Conservation (phyloP, 2,113 vertebrate species). For the Scomber scombrus region DNA sequence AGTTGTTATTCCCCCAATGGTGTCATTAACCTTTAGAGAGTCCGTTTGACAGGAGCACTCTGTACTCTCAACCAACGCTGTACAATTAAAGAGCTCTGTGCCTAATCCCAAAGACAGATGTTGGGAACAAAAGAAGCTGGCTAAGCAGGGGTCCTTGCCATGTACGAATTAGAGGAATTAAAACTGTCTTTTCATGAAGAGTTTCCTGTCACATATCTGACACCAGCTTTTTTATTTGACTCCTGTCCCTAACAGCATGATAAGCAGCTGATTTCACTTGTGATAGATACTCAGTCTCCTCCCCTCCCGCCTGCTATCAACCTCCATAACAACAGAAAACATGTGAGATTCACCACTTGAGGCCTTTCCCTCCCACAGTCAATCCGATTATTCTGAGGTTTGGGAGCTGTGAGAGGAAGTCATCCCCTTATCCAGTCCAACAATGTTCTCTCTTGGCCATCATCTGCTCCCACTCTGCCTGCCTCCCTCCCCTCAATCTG, state of each 20-base stretch:
- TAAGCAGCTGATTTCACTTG: constrained; percentile 27
- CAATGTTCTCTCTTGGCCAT: constrained; percentile 58
- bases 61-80: constrained; percentile 8
- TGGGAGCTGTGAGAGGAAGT: constrained; percentile 45
- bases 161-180: neutral
- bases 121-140: neutral
- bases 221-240: neutral
- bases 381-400: constrained; percentile 34
- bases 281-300: neutral
- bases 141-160: neutral
- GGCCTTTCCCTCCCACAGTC: constrained; percentile 57
- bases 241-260: neutral
- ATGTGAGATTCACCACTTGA: constrained; percentile 28
- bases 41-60: constrained; percentile 17
- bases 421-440: constrained; percentile 43
- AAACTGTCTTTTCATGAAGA: neutral
- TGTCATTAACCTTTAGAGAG: constrained; percentile 48
- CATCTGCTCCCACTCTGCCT: constrained; percentile 41
- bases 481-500: constrained; percentile 26
- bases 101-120: constrained; percentile 11
- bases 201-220: neutral
- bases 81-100: constrained; percentile 10
- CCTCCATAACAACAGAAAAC: constrained; percentile 55
- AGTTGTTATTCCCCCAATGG: constrained; percentile 33
- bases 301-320: constrained; percentile 22